Evolutionary conservation across 2,888 invertebrate species (phyloP).

Genomic region (Synanthedon andrenaeformis): DNA sequence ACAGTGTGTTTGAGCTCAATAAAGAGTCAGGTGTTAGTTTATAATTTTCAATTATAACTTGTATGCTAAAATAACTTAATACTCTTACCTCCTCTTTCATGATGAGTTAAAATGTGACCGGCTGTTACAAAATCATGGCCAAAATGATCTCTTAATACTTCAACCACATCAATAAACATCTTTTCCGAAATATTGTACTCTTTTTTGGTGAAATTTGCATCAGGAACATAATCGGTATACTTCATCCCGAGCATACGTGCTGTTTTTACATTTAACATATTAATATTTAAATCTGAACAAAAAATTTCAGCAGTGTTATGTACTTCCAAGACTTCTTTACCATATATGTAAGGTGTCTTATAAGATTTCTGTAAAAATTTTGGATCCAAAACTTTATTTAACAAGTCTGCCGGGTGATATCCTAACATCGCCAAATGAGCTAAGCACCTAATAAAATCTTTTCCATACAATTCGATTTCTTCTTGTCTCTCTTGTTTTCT

Average conservation of each 20-base stretch:
- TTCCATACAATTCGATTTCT: conserved; percentile 72
- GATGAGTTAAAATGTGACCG: conserved; percentile 77
- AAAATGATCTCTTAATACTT: conserved; percentile 50
- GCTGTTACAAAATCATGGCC: conserved; percentile 49
- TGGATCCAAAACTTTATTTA: conserved; percentile 66
- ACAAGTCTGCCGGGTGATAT: conserved; percentile 71
- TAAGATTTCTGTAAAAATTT: conserved; percentile 70
- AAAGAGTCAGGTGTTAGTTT: no score
- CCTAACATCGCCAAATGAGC: conserved; percentile 71
- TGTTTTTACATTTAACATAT: conserved; percentile 56
- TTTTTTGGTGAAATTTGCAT: conserved; percentile 44
- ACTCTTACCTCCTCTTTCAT: conserved; percentile 67
- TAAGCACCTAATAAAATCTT: conserved; percentile 71
- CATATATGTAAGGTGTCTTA: conserved; percentile 47
- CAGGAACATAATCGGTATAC: conserved; percentile 71
- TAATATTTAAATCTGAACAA: conserved; percentile 68
- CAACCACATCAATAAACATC: conserved; percentile 70
- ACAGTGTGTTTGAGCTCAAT: no score
- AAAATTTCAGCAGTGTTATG: conserved; percentile 74
- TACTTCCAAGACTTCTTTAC: conserved; percentile 73
- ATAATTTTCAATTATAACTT: no score
- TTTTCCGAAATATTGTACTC: conserved; percentile 69
- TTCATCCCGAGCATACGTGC: conserved; percentile 69
- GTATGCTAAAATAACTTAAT: no score
- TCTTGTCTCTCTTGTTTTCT: conserved; percentile 54